Evolutionary conservation across 2,888 invertebrate species (phyloP), one percentile per base, ranked within the genome.

Genomic region (Phorcus lineatus): DNA sequence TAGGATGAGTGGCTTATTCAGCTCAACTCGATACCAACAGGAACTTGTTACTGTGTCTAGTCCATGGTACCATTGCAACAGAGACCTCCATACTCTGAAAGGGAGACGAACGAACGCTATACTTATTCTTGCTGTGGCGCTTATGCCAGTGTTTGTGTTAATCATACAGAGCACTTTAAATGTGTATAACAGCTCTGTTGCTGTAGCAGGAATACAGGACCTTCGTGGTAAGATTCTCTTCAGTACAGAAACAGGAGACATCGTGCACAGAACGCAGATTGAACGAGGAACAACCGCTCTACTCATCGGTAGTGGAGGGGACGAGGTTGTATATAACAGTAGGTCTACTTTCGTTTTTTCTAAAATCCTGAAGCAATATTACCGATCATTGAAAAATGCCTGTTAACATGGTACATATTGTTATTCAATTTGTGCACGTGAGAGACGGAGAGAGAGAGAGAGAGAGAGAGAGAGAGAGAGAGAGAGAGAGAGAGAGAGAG

Each of bases 251-350:
- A 85, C 86, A 0, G 87, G 88, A 2, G 77, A 77, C 19, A 83
- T 89, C 6, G 81, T 90, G 0, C 90, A 90, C 76, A 66, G 67
- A 16, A 74, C 85, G 3, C 90, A 90, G 82, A 86, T 86, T 24
- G 89, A 90, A 81, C 75, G 90, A 36, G 90, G 89, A 7, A 87
- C 86, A 0, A 86, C 88, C 0, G 86, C 88, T 0, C 82, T 90
- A 1, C 89, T 87, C 78, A 80, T 90, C 17, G 86, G 88, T 19
- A 86, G 87, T 17, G 70, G 81, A 0, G 87, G 87, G 0, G 83
- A 85, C 17, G 53, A 31, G 2, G 52, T 70, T 13, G 67, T 84
- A 0, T 78, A n/a, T 9, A 11, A 47, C 47, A 52, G 75, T 75
- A 40, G n/a, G 70, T 31, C 1, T 67, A n/a, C 57, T 47, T 47